phyloP scores from a whole-genome alignment of 2,113 vertebrate genomes.

The Phalacrocorax aristotelis region DNA sequence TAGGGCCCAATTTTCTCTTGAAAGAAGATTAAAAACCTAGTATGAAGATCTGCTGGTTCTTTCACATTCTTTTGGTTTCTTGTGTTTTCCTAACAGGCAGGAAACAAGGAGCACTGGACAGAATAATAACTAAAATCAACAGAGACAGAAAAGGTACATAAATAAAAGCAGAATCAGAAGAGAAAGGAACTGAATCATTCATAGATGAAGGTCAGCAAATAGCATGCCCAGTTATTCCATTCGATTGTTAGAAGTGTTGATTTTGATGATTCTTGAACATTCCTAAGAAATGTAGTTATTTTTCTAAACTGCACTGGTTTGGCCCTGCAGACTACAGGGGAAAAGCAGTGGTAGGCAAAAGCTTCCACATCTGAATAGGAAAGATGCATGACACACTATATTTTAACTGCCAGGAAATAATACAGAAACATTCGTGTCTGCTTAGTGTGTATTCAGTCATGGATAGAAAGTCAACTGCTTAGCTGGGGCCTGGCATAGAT shows the following conservation, averaged over 20 bases:
- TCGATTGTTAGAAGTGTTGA: background rate
- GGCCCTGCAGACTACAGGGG: background rate
- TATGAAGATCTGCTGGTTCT: background rate
- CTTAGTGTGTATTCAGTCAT: slow-evolving; percentile 49
- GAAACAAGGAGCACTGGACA: background rate
- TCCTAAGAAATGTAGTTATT: background rate
- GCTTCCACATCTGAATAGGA: slow-evolving; percentile 25
- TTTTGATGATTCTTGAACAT: background rate
- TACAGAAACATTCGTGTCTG: slow-evolving; percentile 58
- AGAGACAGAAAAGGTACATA: background rate
- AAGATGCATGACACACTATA: slow-evolving; percentile 34
- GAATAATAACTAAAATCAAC: background rate
- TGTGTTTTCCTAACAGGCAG: background rate
- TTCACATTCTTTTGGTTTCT: background rate
- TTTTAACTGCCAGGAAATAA: slow-evolving; percentile 65
- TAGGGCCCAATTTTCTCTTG: background rate
- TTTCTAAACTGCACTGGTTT: background rate
- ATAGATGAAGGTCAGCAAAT: background rate
- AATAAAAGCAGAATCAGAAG: background rate
- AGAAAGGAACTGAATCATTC: slow-evolving; percentile 11
- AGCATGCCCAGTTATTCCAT: background rate
- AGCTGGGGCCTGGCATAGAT: slow-evolving; percentile 33
- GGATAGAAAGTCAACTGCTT: slow-evolving; percentile 60
- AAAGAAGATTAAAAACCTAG: background rate
- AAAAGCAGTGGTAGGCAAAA: slow-evolving; percentile 41